These are phyloP conservation scores for Nyctibius bracteatus DNA, from an alignment of 2,113 vertebrate species.

Conservation along the genomic window DNA sequence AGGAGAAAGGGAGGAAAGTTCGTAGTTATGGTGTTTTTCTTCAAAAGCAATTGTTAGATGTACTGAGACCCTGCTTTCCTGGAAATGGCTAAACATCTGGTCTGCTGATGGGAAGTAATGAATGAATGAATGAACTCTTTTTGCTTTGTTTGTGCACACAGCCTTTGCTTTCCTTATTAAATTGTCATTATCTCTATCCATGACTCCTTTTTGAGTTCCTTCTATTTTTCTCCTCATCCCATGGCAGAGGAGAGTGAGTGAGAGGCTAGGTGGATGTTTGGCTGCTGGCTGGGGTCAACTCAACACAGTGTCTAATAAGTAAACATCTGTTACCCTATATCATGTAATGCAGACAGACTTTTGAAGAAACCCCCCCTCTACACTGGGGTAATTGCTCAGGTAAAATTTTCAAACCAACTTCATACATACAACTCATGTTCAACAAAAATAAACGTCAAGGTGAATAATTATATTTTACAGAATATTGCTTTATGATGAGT, in stretches of 20 bases:
- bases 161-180: background rate
- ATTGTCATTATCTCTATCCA: background rate
- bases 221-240: background rate
- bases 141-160: background rate
- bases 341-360: background rate
- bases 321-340: background rate
- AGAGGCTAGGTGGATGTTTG: background rate
- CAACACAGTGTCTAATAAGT: background rate
- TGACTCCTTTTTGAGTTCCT: background rate
- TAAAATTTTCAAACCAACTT: background rate
- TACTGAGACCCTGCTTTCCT: background rate
- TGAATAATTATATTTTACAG: background rate
- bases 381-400: fast-evolving
- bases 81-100: background rate
- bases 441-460: background rate
- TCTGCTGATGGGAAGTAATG: background rate
- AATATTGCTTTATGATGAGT: background rate
- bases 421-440: background rate
- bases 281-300: fast-evolving
- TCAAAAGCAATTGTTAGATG: background rate
- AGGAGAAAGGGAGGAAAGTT: background rate
- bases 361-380: background rate
- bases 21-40: background rate
- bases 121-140: background rate
- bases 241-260: fast-evolving